Evolutionary conservation across 2,797 vertebrate species (phyloP), one percentile per base, ranked within the genome.

Genomic region (Trematomus bernacchii): DNA sequence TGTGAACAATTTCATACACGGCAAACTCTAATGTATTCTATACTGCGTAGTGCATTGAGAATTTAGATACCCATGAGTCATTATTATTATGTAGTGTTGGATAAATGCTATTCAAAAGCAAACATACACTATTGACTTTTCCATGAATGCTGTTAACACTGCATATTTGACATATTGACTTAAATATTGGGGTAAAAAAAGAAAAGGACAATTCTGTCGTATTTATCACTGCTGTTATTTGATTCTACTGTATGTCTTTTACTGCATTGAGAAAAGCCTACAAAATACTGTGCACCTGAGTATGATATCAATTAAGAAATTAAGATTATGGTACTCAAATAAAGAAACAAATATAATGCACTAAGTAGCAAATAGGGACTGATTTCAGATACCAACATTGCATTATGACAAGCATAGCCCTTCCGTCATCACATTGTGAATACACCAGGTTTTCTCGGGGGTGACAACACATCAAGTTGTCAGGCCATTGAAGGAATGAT

Each of bases 401-500:
- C 18, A 33, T 69, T 16, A 77, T 2, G 21, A 50, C 42, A 47
- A 69, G 33, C 2, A 66, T 64, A 64, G n/a, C 15, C 18, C 18
- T 14, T 53, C 33, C 0, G 3, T 66, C 51, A 44, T 23, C 10
- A 13, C 44, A 54, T 0, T 16, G 13, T 37, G 70, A 53, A n/a
- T n/a, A n/a, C n/a, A n/a, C n/a, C n/a, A n/a, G n/a, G n/a, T n/a
- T n/a, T n/a, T 53, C 42, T 52, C 50, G 12, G 21, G 18, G 27
- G 14, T 60, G 51, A 73, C 37, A 44, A 14, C 30, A 21, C 37
- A 59, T 76, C 13, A 62, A 66, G 59, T 57, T 3, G 18, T 58
- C 46, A 51, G 51, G 48, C 42, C 13, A 40, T 18, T 47, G 47
- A 13, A 85, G 13, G 53, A 63, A n/a, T 40, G 21, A 76, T 57